These are phyloP conservation scores for Branchinecta sandiegonensis DNA, from an alignment of 2,888 invertebrate genomes.

Conservation along the genomic window DNA sequence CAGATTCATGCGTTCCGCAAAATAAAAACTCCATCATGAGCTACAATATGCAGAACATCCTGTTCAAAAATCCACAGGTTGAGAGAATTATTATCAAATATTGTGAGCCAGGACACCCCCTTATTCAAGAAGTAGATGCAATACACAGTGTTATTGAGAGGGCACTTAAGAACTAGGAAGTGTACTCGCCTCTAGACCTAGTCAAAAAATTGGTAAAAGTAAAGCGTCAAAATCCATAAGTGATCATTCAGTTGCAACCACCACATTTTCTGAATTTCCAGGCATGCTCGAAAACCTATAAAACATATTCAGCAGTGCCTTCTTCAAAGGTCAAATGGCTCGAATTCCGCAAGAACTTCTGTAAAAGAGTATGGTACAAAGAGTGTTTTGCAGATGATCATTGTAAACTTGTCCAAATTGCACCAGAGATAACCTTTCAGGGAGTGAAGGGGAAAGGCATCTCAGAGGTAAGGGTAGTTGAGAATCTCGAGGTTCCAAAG, in stretches of 20 bases:
- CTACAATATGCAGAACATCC: slow-evolving; percentile 4
- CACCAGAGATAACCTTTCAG: too few species aligned
- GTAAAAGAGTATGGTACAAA: too few species aligned
- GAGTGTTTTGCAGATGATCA: too few species aligned
- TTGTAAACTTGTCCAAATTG: too few species aligned
- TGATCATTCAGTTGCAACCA: too few species aligned
- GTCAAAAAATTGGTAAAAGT: background rate
- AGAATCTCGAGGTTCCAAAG: too few species aligned
- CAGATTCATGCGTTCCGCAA: slow-evolving; percentile 14
- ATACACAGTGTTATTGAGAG: slow-evolving; percentile 5
- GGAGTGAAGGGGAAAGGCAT: too few species aligned
- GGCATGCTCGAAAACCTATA: slow-evolving; percentile 1
- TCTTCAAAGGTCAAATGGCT: background rate
- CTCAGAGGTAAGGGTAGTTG: too few species aligned
- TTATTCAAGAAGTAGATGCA: slow-evolving; percentile 4
- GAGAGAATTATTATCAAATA: background rate
- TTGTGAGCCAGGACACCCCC: background rate
- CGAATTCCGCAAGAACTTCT: too few species aligned
- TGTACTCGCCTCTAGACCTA: background rate
- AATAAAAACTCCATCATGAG: background rate
- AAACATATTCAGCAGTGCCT: background rate
- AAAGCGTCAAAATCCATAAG: background rate
- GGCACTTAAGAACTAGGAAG: slow-evolving; percentile 9
- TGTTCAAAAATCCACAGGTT: background rate
- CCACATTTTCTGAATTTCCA: background rate